Evolutionary conservation across 1,140 invertebrate species (phyloP).

Genomic region (Papilio glaucus): DNA sequence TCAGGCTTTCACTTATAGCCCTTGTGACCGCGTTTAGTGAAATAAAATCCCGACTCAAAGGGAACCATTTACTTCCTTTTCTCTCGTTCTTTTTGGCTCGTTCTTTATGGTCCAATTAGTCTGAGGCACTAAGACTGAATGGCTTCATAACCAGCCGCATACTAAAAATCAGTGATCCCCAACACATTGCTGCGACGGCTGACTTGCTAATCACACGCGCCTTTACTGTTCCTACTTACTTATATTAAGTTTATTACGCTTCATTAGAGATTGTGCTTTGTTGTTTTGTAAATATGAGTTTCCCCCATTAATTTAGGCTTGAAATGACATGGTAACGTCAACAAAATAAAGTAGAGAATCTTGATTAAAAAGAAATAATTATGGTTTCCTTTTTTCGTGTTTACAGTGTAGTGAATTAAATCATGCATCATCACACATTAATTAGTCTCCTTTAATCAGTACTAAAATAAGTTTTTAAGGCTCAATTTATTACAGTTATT

Average conservation of each 20-base stretch:
- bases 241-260: slow-evolving; percentile 58
- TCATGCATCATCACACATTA: too few species aligned
- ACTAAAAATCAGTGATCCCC: slow-evolving; percentile 45
- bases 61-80: too few species aligned
- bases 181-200: slow-evolving; percentile 23
- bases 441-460: too few species aligned
- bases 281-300: slow-evolving; percentile 49
- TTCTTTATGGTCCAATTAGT: slow-evolving; percentile 69
- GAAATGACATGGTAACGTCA: too few species aligned
- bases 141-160: slow-evolving; percentile 58
- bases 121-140: slow-evolving; percentile 56
- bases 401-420: too few species aligned
- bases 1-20: slow-evolving; percentile 43
- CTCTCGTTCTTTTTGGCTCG: too few species aligned
- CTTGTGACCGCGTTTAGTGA: slow-evolving; percentile 41
- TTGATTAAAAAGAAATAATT: too few species aligned
- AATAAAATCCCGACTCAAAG: slow-evolving; percentile 50
- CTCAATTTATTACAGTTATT: too few species aligned
- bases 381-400: too few species aligned
- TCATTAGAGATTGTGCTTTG: slow-evolving; percentile 48
- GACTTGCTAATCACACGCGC: slow-evolving; percentile 46
- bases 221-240: slow-evolving; percentile 50
- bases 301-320: background rate
- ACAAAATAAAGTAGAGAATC: too few species aligned
- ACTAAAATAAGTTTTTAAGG: too few species aligned